Evolutionary conservation across 2,797 vertebrate genomes (phyloP).

Genomic region (Ctenopoma kingsleyae): DNA sequence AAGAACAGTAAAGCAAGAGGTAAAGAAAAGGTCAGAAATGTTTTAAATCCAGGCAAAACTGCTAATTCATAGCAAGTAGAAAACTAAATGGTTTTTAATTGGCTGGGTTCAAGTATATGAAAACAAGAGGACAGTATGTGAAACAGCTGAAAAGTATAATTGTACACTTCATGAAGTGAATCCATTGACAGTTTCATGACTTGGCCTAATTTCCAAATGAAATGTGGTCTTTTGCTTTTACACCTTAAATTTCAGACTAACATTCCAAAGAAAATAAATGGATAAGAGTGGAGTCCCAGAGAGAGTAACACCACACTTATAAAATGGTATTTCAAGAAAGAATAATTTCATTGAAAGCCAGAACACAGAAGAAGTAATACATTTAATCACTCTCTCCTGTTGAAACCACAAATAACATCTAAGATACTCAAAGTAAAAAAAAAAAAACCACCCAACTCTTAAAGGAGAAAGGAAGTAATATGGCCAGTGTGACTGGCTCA

Average conservation of each 20-base stretch:
- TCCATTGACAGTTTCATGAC: constrained; percentile 72
- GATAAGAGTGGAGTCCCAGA: constrained; percentile 45
- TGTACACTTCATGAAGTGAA: constrained; percentile 58
- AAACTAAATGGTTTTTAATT: constrained; percentile 47
- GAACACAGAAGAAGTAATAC: constrained; percentile 30
- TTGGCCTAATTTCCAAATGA: constrained; percentile 53
- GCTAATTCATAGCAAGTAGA: constrained; percentile 26
- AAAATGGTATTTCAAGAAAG: constrained; percentile 37
- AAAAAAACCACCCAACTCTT: constrained; percentile 2
- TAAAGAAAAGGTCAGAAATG: constrained; percentile 26
- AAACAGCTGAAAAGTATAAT: constrained; percentile 55
- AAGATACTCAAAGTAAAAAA: constrained; percentile 29
- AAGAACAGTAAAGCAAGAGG: constrained; percentile 28
- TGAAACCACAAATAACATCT: constrained; percentile 44
- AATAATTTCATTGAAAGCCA: constrained; percentile 36
- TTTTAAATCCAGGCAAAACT: constrained; percentile 36
- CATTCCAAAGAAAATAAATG: constrained; percentile 70
- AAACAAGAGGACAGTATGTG: constrained; percentile 43
- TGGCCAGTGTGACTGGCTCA: constrained; percentile 7
- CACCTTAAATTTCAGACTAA: constrained; percentile 50
- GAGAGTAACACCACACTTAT: constrained; percentile 33
- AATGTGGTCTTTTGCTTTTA: constrained; percentile 47
- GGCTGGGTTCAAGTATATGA: constrained; percentile 35
- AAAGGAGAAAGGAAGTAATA: constrained; percentile 39
- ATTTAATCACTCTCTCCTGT: too few species aligned